These are phyloP conservation scores for Drosophila lacicola DNA, from an alignment of 2,888 invertebrate genomes.

Conservation along the genomic window DNA sequence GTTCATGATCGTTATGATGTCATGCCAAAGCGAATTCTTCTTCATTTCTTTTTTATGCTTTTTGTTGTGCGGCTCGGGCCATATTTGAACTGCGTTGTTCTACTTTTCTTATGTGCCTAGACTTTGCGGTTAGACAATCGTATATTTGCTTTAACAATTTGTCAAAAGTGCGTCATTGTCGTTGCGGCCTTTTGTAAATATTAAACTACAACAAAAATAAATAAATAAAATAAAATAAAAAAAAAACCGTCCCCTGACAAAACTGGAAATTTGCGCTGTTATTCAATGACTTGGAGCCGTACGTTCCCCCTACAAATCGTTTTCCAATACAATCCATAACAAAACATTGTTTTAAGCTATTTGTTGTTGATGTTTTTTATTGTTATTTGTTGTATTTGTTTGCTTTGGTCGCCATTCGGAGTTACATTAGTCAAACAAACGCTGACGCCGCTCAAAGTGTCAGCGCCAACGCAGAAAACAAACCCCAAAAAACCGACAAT, in stretches of 20 bases:
- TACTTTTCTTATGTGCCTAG: conserved; percentile 65
- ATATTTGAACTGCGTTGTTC: conserved; percentile 66
- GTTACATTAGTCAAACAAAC: conserved; percentile 56
- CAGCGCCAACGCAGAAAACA: conserved; percentile 33
- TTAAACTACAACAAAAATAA: conserved; percentile 42
- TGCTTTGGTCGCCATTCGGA: conserved; percentile 37
- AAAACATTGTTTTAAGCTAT: conserved; percentile 37
- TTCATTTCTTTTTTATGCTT: conserved; percentile 48
- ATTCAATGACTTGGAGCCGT: conserved; percentile 33
- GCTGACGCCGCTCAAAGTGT: conserved; percentile 32
- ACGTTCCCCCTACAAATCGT: conserved; percentile 33
- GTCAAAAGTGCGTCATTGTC: conserved; percentile 70
- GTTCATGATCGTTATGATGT: conserved; percentile 71
- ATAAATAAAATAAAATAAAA: conserved; percentile 13
- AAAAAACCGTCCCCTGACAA: conserved; percentile 30
- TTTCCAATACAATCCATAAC: conserved; percentile 35
- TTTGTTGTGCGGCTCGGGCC: conserved; percentile 49
- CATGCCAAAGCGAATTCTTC: conserved; percentile 74
- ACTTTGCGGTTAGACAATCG: conserved; percentile 64
- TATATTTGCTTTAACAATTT: conserved; percentile 71
- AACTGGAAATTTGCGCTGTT: conserved; percentile 51
- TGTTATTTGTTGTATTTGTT: conserved; percentile 36
- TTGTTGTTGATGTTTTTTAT: conserved; percentile 7
- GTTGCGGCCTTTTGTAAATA: conserved; percentile 63
- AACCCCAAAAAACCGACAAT: conserved; percentile 35